These are phyloP conservation scores for Entomyzon cyanotis DNA, from an alignment of 2,113 vertebrate species.

Conservation along the genomic window DNA sequence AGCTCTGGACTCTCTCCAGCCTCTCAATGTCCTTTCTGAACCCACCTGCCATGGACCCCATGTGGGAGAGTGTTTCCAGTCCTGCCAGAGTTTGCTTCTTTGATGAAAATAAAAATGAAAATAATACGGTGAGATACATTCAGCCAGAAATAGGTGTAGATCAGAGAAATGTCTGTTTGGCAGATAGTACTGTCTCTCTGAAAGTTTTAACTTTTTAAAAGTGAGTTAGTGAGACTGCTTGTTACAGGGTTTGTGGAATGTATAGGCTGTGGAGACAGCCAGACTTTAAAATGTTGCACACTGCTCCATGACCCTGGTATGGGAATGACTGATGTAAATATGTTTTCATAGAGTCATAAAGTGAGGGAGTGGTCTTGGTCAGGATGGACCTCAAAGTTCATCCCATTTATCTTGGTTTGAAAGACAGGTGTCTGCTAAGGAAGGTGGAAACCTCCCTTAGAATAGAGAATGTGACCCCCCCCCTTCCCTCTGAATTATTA, in stretches of 20 bases:
- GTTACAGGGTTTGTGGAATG: not conserved
- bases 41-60: not conserved
- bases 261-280: not conserved
- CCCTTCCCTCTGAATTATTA: too few species aligned
- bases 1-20: not conserved
- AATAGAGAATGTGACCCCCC: too few species aligned
- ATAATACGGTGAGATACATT: not conserved
- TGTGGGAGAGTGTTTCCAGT: not conserved
- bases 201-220: not conserved
- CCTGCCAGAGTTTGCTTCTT: not conserved
- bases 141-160: not conserved
- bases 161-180: not conserved
- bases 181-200: not conserved
- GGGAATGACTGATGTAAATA: not conserved
- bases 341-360: not conserved
- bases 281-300: not conserved
- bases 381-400: not conserved
- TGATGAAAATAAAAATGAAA: not conserved
- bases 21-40: not conserved
- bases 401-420: not conserved
- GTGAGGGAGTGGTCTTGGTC: not conserved
- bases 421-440: too few species aligned
- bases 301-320: fast-evolving
- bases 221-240: not conserved
- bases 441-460: too few species aligned